Conservation (phyloP, 2,113 vertebrate genomes). For the Naja naja region DNA sequence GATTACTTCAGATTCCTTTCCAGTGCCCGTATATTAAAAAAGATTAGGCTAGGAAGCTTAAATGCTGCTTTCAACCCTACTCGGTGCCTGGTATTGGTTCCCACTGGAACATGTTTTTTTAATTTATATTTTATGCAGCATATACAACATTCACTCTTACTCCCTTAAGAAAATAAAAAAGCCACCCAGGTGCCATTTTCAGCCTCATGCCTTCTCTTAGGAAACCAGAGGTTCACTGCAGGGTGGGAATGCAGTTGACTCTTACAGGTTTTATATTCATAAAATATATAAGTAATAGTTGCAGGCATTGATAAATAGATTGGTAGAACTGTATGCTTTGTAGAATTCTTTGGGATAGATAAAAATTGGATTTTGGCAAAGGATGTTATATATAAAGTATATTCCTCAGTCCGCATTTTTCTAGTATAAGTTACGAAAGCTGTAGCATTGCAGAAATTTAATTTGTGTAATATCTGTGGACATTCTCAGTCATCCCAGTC, state of each 20-base stretch:
- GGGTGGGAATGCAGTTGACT: not conserved
- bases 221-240: conserved; percentile 29
- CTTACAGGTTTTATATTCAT: conserved; percentile 24
- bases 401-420: conserved; percentile 47
- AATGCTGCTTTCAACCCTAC: not conserved
- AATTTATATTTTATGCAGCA: conserved; percentile 38
- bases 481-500: not conserved
- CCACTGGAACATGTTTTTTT: conserved; percentile 36
- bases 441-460: conserved; percentile 4
- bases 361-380: conserved; percentile 22
- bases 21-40: not conserved
- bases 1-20: not conserved
- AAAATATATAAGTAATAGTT: not conserved
- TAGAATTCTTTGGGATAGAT: not conserved
- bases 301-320: not conserved
- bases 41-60: conserved; percentile 25
- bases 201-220: conserved; percentile 50
- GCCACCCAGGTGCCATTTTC: conserved; percentile 56
- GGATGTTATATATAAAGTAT: conserved; percentile 15
- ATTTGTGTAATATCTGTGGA: not conserved
- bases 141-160: conserved; percentile 57
- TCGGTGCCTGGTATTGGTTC: conserved; percentile 45
- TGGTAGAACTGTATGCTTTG: not conserved
- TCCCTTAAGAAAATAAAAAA: conserved; percentile 33
- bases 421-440: conserved; percentile 45